Conservation (phyloP, 2,113 vertebrate species). For the Acanthochromis polyacanthus region DNA sequence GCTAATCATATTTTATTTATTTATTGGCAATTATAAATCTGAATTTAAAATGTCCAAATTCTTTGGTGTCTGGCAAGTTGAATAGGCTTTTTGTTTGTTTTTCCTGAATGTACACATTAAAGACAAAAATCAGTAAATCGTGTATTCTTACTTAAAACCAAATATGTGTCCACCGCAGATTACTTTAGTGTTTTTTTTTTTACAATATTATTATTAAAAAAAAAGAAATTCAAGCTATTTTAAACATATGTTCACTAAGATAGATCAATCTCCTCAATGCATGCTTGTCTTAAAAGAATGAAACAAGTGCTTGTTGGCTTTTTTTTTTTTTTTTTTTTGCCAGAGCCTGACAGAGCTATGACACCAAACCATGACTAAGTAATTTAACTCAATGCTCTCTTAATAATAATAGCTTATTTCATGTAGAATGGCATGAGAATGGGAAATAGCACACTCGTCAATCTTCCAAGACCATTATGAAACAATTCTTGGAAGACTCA, state of each 20-base stretch:
- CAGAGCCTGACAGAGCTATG: conserved; percentile 13
- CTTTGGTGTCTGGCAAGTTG: too few relatives aligned
- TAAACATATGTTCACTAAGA: background rate
- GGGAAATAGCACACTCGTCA: conserved; percentile 46
- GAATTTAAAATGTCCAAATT: too few relatives aligned
- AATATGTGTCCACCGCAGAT: too few relatives aligned
- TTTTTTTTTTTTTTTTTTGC: background rate
- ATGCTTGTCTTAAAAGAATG: background rate
- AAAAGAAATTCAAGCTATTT: too few relatives aligned
- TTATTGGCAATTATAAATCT: too few relatives aligned
- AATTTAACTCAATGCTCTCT: conserved; percentile 44
- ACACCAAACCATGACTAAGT: conserved; percentile 48
- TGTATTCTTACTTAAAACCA: too few relatives aligned
- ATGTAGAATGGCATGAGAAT: background rate
- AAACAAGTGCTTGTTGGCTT: background rate
- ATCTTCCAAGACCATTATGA: conserved; percentile 18
- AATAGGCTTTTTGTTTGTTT: too few relatives aligned
- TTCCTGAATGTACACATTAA: too few relatives aligned
- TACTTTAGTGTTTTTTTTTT: background rate
- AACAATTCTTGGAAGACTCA: conserved; percentile 39
- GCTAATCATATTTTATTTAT: too few relatives aligned
- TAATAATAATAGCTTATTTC: conserved; percentile 26
- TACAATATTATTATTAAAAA: too few relatives aligned
- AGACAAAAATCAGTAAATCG: too few relatives aligned
- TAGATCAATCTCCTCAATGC: background rate